These are phyloP conservation scores for Lepus oiostolus DNA, from an alignment of 2,797 vertebrate species.

Conservation along the genomic window DNA sequence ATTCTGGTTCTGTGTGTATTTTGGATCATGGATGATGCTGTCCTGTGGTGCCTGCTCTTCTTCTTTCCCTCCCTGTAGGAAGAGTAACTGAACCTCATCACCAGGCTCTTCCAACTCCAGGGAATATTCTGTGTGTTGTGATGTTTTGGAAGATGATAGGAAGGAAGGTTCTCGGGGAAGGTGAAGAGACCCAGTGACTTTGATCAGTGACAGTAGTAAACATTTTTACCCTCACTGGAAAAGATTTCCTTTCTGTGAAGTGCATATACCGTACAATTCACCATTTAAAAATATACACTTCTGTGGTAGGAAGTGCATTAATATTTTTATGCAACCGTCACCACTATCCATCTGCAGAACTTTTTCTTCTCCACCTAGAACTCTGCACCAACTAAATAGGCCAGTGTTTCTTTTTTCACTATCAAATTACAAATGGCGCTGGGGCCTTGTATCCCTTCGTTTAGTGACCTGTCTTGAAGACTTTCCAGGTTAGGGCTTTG, in stretches of 20 bases:
- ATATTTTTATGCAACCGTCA: not conserved
- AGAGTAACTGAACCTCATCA: not conserved
- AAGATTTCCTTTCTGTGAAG: not conserved
- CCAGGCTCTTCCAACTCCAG: not conserved
- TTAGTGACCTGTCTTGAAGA: not conserved
- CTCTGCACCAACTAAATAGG: not conserved
- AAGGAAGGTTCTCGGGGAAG: not conserved
- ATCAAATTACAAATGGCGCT: not conserved
- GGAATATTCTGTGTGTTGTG: not conserved
- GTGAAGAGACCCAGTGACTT: slow-evolving; percentile 33
- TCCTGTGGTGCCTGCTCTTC: not conserved
- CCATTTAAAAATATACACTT: not conserved
- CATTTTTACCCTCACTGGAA: not conserved
- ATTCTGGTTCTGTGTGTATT: not conserved
- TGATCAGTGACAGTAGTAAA: not conserved
- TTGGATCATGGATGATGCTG: not conserved
- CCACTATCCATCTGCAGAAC: not conserved
- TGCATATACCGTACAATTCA: not conserved
- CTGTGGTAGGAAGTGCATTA: not conserved
- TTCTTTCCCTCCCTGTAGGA: not conserved
- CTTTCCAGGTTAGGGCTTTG: not conserved
- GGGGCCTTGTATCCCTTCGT: too few relatives aligned
- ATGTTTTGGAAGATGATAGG: slow-evolving; percentile 3
- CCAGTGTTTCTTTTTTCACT: not conserved
- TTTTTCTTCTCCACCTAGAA: not conserved